Evolutionary conservation across 2,113 vertebrate species (phyloP), one percentile per base, ranked within the genome.

Genomic region (Corythoichthys intestinalis): DNA sequence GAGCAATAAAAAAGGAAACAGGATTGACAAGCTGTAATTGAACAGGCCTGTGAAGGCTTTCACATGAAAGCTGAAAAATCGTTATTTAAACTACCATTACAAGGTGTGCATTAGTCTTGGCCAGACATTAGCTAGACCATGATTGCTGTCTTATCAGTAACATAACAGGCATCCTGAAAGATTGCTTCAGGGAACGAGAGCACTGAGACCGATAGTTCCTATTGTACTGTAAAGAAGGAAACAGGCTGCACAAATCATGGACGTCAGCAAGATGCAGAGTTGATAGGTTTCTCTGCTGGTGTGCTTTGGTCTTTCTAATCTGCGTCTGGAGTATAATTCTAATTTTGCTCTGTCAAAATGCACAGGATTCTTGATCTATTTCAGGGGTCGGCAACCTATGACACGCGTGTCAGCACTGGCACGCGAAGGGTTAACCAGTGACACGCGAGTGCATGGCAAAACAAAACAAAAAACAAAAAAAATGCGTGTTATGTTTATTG

Each of bases 121-220:
- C n/a, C 4, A 13, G 20, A 20, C 41, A 44, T 44, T 44, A 44
- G 41, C 53, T 69, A 65, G 38, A 52, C 39, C 41, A 37, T 47
- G 6, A 62, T 39, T 50, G 58, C 58, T 71, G 57, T 75, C 77
- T 86, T 88, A 86, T 88, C 86, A 71, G 66, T 4, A 66, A 84
- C 57, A 72, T 79, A 65, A 50, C 83, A 87, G 79, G 58, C 67
- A 60, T 66, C 65, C 58, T 75, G 7, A 64, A 68, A 56, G 53
- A 66, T 48, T 70, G 2, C 71, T 71, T 57, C 64, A 53, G 56
- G 15, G 72, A 75, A 70, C 52, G 75, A 66, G 60, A 50, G 66
- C 68, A 61, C 57, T 66, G 67, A 74, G 79, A 74, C 62, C 65
- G 53, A 38, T 14, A 67, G 67, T 65, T 61, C 49, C 48, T 76